Conservation (phyloP, 2,888 invertebrate genomes). For the Anthoptus insignis region DNA sequence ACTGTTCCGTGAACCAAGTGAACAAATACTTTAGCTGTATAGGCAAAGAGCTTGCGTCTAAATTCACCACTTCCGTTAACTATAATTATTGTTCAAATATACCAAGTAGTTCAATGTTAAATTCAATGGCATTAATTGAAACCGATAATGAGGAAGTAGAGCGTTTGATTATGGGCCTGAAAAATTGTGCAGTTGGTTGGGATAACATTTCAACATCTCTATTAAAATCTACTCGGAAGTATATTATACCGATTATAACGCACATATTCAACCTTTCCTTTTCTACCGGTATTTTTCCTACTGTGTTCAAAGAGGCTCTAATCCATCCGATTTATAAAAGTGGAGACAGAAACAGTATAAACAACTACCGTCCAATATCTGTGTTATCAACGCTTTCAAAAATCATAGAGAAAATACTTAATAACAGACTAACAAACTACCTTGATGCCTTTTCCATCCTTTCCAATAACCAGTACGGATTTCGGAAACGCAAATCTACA, state of each 20-base stretch:
- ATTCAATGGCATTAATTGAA: constrained; percentile 24
- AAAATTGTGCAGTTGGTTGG: constrained; percentile 15
- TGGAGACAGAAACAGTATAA: constrained; percentile 24
- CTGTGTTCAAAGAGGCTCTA: constrained; percentile 18
- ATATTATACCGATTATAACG: constrained; percentile 1
- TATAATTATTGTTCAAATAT: too few species aligned
- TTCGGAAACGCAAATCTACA: constrained; percentile 25
- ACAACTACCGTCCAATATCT: constrained; percentile 31
- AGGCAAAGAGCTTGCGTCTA: constrained; percentile 11
- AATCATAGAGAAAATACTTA: constrained; percentile 20
- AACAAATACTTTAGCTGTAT: constrained; percentile 14
- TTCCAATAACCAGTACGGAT: constrained; percentile 29
- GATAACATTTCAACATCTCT: constrained; percentile 18
- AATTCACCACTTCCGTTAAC: neutral
- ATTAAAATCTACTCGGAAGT: constrained; percentile 4
- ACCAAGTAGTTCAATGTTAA: neutral
- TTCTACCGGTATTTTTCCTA: constrained; percentile 12
- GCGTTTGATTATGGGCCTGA: constrained; percentile 16
- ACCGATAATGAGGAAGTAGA: constrained; percentile 24
- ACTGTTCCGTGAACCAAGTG: constrained; percentile 3
- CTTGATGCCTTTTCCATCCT: neutral
- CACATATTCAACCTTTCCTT: constrained; percentile 23
- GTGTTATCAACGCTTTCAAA: constrained; percentile 18
- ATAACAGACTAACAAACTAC: neutral
- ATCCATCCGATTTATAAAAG: constrained; percentile 21